Conservation (phyloP, 1,140 invertebrate species). For the Apocrypta bakeri region DNA sequence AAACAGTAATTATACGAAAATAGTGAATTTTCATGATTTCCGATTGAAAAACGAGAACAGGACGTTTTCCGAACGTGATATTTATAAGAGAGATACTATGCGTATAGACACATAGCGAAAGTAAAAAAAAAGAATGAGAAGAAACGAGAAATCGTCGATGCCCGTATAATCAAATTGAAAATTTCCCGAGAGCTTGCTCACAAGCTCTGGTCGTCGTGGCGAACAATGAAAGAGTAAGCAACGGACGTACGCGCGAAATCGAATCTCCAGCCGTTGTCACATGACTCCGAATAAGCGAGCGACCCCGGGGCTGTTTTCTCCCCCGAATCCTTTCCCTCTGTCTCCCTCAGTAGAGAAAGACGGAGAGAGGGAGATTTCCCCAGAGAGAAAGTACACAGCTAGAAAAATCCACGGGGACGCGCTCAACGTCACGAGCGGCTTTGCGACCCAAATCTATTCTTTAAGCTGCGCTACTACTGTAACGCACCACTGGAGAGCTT, state of each 20-base stretch:
- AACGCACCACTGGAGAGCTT: neutral
- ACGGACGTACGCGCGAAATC: constrained; percentile 61
- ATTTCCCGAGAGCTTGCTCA: constrained; percentile 63
- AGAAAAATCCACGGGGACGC: constrained; percentile 41
- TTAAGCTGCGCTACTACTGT: neutral
- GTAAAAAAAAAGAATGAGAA: constrained; percentile 27
- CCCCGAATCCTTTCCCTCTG: constrained; percentile 36
- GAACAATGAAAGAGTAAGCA: constrained; percentile 70
- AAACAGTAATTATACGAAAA: no score
- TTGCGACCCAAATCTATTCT: constrained; percentile 49
- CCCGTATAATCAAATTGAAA: constrained; percentile 70
- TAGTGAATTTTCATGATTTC: no score
- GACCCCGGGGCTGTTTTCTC: constrained; percentile 44
- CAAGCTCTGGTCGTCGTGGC: neutral
- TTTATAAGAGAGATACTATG: no score
- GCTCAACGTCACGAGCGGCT: constrained; percentile 36
- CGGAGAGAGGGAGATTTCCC: constrained; percentile 64
- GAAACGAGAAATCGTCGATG: constrained; percentile 41
- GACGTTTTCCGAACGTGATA: no score
- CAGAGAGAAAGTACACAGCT: constrained; percentile 53
- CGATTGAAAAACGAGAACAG: no score
- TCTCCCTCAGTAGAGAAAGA: neutral
- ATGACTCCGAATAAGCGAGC: constrained; percentile 69
- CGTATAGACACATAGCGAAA: neutral
- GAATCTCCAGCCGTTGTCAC: constrained; percentile 68